Percentiles rank a stretch among this genome's conserved stretches.
phyloP scores from a whole-genome alignment of 1,140 invertebrate genomes.

The Stenopsyche tienmushanensis region DNA sequence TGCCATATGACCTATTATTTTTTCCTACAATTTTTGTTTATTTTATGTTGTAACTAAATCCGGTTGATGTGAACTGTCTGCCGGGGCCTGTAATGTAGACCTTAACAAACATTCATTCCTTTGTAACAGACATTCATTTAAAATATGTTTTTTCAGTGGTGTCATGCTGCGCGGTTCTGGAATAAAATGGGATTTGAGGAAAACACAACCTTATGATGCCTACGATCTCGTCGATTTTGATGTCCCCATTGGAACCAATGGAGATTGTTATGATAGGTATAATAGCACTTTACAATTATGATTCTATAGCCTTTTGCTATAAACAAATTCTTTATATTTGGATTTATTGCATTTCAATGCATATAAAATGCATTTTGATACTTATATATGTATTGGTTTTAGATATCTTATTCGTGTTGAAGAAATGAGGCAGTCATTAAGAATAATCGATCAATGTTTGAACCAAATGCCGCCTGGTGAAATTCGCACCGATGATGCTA shows the following conservation, averaged over 20 bases:
- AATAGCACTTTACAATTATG: not conserved
- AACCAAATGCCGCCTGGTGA: slow-evolving; percentile 97
- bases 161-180: slow-evolving; percentile 96
- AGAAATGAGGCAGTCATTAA: slow-evolving; percentile 95
- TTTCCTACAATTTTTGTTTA: too few relatives aligned
- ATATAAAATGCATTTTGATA: not conserved
- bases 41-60: too few relatives aligned
- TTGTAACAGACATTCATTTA: too few relatives aligned
- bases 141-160: slow-evolving; percentile 64
- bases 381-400: slow-evolving; percentile 22
- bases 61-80: too few relatives aligned
- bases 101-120: too few relatives aligned
- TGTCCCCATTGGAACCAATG: slow-evolving; percentile 90
- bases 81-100: too few relatives aligned
- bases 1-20: too few relatives aligned
- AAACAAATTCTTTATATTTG: not conserved
- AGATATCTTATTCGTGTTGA: slow-evolving; percentile 92
- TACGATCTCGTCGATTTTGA: slow-evolving; percentile 95
- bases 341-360: not conserved
- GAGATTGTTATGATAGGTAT: slow-evolving; percentile 94
- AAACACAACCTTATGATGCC: slow-evolving; percentile 93
- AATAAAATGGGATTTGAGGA: slow-evolving; percentile 97
- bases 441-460: slow-evolving; percentile 94
- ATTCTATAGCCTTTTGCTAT: not conserved
- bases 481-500: slow-evolving; percentile 92